Conservation (phyloP, 2,888 invertebrate species). For the Synanthedon myopaeformis region DNA sequence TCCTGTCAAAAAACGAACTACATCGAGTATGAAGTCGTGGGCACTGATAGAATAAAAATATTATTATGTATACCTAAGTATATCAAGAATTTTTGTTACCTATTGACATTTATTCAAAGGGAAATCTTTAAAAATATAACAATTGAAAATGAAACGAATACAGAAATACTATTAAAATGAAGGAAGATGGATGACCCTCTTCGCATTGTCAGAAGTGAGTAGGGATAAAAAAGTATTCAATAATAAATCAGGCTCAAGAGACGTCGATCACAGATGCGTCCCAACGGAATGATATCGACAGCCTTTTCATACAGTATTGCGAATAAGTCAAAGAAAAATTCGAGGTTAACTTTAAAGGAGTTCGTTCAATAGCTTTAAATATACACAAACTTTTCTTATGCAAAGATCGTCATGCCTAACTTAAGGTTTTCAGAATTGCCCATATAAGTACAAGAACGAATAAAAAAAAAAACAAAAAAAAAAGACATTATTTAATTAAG, state of each 20-base stretch:
- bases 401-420: too few relatives aligned
- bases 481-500: too few relatives aligned
- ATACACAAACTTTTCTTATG: neutral
- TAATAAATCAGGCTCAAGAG: conserved; percentile 49
- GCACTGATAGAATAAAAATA: too few relatives aligned
- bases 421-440: too few relatives aligned
- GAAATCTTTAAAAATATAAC: too few relatives aligned
- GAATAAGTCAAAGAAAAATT: conserved; percentile 4
- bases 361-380: neutral
- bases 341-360: neutral
- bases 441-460: too few relatives aligned
- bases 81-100: too few relatives aligned
- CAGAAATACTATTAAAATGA: conserved; percentile 8
- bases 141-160: neutral
- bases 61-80: too few relatives aligned
- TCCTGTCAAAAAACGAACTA: too few relatives aligned
- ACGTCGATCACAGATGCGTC: conserved; percentile 62
- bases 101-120: too few relatives aligned
- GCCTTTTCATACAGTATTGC: conserved; percentile 28
- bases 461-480: too few relatives aligned
- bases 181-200: conserved; percentile 47
- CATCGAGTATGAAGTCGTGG: too few relatives aligned
- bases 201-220: conserved; percentile 33
- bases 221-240: conserved; percentile 47
- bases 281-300: conserved; percentile 25